Evolutionary conservation across 2,797 vertebrate genomes (phyloP), one percentile per base, ranked within the genome.

Genomic region (Thalassophryne amazonica): DNA sequence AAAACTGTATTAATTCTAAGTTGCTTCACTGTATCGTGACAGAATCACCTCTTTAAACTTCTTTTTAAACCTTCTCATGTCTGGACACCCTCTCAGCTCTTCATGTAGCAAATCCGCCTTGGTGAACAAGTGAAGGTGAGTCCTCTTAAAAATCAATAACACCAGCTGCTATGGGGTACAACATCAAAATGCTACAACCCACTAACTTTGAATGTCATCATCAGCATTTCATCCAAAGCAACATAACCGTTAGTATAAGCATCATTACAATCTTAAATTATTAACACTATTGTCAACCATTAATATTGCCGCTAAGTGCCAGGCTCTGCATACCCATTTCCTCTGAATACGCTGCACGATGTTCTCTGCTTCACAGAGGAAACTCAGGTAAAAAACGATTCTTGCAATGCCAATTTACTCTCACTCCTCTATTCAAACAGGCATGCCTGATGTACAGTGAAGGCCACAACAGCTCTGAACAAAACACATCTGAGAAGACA

Each of bases 401-500:
- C 43, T 49, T 37, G 12, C 31, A 35, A 36, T 46, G 36, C 18
- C 49, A 43, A 60, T 77, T 67, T 76, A 60, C 57, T 55, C 49
- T 48, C 43, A 9, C 55, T 20, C 16, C 45, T 73, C 66, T 66
- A 77, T 78, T 85, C 69, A 77, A 69, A 78, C 56, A 48, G 48
- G 47, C 50, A 27, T 43, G 49, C 35, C 49, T 71, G 59, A 69
- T 39, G 35, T 32, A 54, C 73, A 71, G 64, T 7, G 46, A 80
- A 69, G 72, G 73, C 70, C 43, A 30, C 29, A 35, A 42, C 61
- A 48, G 66, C 72, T 41, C 53, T 47, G 73, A 80, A 80, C 78
- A 74, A 84, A 87, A 80, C 73, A 64, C 71, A 83, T 82, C 76
- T 81, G 2, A 14, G 69, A 83, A 81, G 75, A 77, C 35, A 11